Percentiles rank a stretch among this genome's conserved stretches.
Evolutionary conservation across 1,140 invertebrate genomes (phyloP).

Genomic region (Euschistus heros): DNA sequence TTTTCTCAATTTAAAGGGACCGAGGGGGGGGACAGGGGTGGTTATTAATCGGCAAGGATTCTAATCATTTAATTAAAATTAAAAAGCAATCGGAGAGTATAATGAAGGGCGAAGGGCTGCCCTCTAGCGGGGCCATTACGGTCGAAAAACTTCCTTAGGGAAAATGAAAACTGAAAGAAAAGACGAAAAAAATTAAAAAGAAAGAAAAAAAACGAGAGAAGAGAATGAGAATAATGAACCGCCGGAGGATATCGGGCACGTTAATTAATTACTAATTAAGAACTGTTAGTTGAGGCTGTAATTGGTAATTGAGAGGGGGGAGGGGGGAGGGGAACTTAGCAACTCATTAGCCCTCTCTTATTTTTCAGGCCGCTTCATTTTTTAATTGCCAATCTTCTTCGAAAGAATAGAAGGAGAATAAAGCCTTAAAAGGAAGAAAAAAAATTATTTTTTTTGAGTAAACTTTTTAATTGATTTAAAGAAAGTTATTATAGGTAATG

Average conservation of each 20-base stretch:
- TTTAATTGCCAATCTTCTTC: slow-evolving; percentile 12
- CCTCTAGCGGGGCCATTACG: not conserved
- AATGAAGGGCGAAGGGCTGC: not conserved
- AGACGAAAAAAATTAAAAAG: not conserved
- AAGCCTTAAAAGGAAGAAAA: not conserved
- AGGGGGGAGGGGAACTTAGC: not conserved
- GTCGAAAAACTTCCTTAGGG: not conserved
- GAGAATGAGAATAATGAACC: not conserved
- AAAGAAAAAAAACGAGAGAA: not conserved
- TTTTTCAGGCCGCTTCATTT: slow-evolving; percentile 14
- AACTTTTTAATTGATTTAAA: no score
- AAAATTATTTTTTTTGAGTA: no score
- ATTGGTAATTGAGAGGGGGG: not conserved
- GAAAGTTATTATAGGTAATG: no score
- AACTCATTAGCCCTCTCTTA: slow-evolving; percentile 10
- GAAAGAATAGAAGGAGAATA: not conserved
- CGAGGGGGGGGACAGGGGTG: not conserved
- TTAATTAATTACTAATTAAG: slow-evolving; percentile 14
- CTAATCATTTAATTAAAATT: slow-evolving; percentile 17
- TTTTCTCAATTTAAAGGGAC: not conserved
- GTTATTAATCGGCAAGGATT: not conserved
- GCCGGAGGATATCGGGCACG: slow-evolving; percentile 1
- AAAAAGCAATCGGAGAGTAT: slow-evolving; percentile 7
- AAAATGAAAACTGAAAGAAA: slow-evolving; percentile 3
- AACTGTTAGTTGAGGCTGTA: slow-evolving; percentile 9